Conservation (phyloP, 2,113 vertebrate genomes). For the Brevimyrus niger region DNA sequence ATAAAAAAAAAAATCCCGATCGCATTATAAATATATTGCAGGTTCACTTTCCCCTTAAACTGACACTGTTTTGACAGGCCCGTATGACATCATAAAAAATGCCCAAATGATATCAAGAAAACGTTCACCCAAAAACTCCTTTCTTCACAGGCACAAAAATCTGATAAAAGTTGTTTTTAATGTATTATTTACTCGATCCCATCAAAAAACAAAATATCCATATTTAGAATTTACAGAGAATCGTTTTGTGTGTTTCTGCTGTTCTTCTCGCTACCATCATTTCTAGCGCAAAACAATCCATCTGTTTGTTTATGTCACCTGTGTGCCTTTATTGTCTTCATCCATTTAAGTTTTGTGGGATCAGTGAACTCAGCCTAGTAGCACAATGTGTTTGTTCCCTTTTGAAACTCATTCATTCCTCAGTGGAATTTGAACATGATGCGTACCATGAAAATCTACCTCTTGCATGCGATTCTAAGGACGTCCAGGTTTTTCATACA, state of each 20-base stretch:
- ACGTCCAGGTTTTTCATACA: not conserved
- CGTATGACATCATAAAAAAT: not conserved
- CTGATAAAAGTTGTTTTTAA: not conserved
- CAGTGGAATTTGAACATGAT: conserved; percentile 59
- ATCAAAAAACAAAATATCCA: not conserved
- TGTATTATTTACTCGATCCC: not conserved
- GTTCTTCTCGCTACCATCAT: conserved; percentile 43
- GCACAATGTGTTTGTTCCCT: conserved; percentile 51
- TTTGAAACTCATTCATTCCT: conserved; percentile 55
- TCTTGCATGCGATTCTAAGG: not conserved
- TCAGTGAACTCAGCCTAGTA: conserved; percentile 41
- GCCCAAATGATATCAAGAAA: not conserved
- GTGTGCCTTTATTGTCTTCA: conserved; percentile 50
- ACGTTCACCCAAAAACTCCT: not conserved
- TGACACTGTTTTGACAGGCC: not conserved
- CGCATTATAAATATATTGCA: not conserved
- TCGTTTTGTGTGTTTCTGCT: conserved; percentile 3
- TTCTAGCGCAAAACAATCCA: conserved; percentile 50
- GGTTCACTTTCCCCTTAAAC: not conserved
- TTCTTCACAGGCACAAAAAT: not conserved
- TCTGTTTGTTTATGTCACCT: conserved; percentile 52
- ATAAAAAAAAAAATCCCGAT: not conserved
- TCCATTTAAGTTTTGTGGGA: conserved; percentile 44
- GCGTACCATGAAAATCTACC: conserved; percentile 48
- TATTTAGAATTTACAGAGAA: not conserved